phyloP scores from a whole-genome alignment of 1,140 invertebrate species.

The Pseudomyrmex sp. region DNA sequence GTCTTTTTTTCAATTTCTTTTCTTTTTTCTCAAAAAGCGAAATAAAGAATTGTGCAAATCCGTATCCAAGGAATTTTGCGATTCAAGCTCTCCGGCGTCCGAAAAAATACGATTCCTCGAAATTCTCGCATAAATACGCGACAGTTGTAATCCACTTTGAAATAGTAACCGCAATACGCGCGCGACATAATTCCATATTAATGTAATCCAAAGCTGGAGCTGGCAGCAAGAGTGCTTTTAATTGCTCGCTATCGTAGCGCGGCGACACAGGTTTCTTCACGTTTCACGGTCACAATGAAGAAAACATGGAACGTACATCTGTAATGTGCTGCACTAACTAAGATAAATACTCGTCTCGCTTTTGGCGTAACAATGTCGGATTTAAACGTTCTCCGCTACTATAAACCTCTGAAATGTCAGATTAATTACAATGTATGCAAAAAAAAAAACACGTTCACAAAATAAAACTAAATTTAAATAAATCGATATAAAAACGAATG shows the following conservation, averaged over 20 bases:
- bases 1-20: neutral
- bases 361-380: neutral
- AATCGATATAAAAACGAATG: neutral
- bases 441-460: neutral
- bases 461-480: neutral
- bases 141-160: conserved; percentile 40
- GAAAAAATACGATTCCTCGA: conserved; percentile 51
- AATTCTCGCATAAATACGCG: conserved; percentile 38
- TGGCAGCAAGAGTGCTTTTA: neutral
- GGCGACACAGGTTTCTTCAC: neutral
- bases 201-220: conserved; percentile 25
- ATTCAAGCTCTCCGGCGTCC: neutral
- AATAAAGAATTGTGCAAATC: conserved; percentile 64
- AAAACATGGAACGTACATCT: neutral
- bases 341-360: neutral
- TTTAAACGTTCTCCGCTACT: neutral
- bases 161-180: conserved; percentile 26
- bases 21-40: neutral
- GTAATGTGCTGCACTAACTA: neutral
- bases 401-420: neutral
- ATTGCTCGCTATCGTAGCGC: conserved; percentile 7
- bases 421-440: neutral
- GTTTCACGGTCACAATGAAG: neutral
- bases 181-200: conserved; percentile 42
- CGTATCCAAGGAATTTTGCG: conserved; percentile 49